Base-by-base conservation (phyloP, 1,140 invertebrate genomes). In the Temnothorax nylanderi region DNA sequence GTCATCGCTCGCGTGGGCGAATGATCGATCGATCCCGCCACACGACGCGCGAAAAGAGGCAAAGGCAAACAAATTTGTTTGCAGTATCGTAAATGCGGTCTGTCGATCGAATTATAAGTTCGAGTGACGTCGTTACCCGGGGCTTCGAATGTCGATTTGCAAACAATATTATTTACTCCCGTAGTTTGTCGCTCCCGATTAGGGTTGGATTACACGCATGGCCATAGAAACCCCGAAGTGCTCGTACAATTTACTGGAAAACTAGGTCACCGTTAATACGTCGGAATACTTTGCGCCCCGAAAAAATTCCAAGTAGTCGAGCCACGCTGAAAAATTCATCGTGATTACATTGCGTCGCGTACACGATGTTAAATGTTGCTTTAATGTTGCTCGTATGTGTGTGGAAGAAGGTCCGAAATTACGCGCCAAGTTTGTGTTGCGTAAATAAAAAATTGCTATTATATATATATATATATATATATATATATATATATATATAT, bases 101-200 rank as follows among this genome's bases (percentile, higher is more conserved):
- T 71, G 54, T n/a, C 77, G 54, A 60, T 86, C 51, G 67, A 82
- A 47, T 82, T 72, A 82, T 86, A 85, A 85, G 82, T 85, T 56
- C n/a, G 47, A 54, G 74, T 47, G 60, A 65, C 34, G 82, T 64
- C 11, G 69, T 64, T 60, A 41, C 82, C n/a, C 34, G 64, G 44
- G 89, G 89, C 87, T 90, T 91, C 90, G 64, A 90, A 90, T 56
- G 60, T 85, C 72, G 81, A 90, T 91, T 87, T 87, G 78, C 62
- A 77, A 87, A 71, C 37, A 85, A 82, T 75, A 85, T 90, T 87
- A 47, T 89, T 87, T 75, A 60, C 64, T 54, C 16, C 51, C 51
- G 18, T 16, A 75, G 71, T 88, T 84, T 64, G 54, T 69, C 47
- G 76, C 21, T 80, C 64, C 49, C 77, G 85, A 88, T 88, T 88